Evolutionary conservation across 2,888 invertebrate species (phyloP).

Genomic region (Stramonita haemastoma): DNA sequence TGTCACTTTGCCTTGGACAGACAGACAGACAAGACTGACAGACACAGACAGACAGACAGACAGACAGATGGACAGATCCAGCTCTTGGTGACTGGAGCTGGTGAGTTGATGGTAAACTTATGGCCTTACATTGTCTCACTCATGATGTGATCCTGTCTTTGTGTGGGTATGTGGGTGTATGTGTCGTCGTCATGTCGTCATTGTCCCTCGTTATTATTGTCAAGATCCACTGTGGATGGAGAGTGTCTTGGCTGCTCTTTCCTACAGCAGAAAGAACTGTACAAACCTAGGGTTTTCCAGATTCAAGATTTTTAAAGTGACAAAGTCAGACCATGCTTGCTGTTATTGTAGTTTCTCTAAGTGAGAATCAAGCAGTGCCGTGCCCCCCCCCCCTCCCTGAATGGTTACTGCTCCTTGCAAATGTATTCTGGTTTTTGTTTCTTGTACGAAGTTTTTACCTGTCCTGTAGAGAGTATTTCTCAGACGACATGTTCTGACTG

Average conservation of each 20-base stretch:
- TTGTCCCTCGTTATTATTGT: neutral
- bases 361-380: too few species aligned
- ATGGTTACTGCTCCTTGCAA: too few species aligned
- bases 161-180: neutral
- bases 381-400: too few species aligned
- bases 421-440: too few species aligned
- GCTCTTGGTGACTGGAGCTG: neutral
- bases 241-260: neutral
- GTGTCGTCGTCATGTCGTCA: neutral
- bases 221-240: neutral
- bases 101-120: neutral
- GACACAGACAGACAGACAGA: too few species aligned
- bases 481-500: too few species aligned
- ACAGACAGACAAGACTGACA: neutral
- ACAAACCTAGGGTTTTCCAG: neutral
- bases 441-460: too few species aligned
- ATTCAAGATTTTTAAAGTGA: neutral
- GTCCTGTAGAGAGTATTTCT: too few species aligned
- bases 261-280: neutral
- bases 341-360: too few species aligned
- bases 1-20: neutral
- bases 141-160: neutral
- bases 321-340: neutral
- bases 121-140: constrained; percentile 33
- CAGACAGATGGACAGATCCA: too few species aligned